These are phyloP conservation scores for Limonius californicus DNA, from an alignment of 1,140 invertebrate genomes.

Conservation along the genomic window DNA sequence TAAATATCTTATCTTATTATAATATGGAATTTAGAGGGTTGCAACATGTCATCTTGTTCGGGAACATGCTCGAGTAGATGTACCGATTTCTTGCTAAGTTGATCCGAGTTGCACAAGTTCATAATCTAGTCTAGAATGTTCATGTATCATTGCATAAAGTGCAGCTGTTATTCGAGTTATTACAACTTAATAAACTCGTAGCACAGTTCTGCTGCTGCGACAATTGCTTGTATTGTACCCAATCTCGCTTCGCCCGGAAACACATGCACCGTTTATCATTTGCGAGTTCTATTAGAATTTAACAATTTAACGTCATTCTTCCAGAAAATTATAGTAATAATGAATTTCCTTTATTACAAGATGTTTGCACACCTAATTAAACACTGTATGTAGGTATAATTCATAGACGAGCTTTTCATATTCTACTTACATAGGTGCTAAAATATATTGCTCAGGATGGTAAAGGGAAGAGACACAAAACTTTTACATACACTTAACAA, in stretches of 20 bases:
- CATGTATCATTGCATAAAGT: constrained; percentile 32
- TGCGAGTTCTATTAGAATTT: not conserved
- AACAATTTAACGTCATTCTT: not conserved
- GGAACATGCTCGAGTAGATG: not conserved
- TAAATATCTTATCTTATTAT: not conserved
- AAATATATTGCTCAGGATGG: too few relatives aligned
- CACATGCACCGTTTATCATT: constrained; percentile 34
- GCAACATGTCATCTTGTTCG: not conserved
- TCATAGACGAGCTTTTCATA: too few relatives aligned
- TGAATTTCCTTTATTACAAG: too few relatives aligned
- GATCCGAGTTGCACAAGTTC: not conserved
- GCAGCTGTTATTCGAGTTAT: constrained; percentile 35
- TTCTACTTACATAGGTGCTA: too few relatives aligned
- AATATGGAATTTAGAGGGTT: not conserved
- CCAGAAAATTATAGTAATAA: not conserved
- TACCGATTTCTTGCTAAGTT: not conserved
- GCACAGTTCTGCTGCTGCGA: constrained; percentile 26
- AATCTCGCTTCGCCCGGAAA: constrained; percentile 26
- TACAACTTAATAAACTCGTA: constrained; percentile 35
- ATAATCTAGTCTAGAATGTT: constrained; percentile 5
- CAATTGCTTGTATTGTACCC: constrained; percentile 23
- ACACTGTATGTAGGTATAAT: too few relatives aligned
- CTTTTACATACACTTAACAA: too few relatives aligned
- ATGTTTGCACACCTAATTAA: too few relatives aligned
- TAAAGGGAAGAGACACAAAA: too few relatives aligned